Conservation (phyloP, 1,140 invertebrate genomes). For the Heterodera schachtii region DNA sequence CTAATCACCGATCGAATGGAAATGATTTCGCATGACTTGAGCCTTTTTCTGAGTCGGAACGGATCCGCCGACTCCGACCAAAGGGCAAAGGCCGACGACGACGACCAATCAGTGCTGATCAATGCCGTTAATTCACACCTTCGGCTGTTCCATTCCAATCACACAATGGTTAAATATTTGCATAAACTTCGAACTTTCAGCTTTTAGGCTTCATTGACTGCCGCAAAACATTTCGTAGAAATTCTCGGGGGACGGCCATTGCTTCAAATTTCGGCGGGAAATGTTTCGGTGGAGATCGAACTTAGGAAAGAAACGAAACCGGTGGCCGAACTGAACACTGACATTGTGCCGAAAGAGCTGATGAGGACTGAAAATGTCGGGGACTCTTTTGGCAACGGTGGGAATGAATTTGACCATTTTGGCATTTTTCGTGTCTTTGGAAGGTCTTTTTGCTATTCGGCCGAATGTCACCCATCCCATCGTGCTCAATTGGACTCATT, state of each 20-base stretch:
- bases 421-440: background rate
- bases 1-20: slow-evolving; percentile 14
- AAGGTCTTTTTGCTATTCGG: background rate
- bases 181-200: too few relatives aligned
- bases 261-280: slow-evolving; percentile 20
- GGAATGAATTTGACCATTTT: background rate
- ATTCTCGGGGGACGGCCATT: slow-evolving; percentile 26
- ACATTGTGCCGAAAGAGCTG: slow-evolving; percentile 24
- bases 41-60: slow-evolving; percentile 9
- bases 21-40: slow-evolving; percentile 13
- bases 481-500: background rate
- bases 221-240: slow-evolving; percentile 27
- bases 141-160: slow-evolving; percentile 6
- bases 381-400: slow-evolving; percentile 22
- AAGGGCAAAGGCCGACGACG: background rate
- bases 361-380: background rate
- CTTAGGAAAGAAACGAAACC: background rate
- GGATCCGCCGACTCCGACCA: background rate
- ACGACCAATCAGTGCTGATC: slow-evolving; percentile 15
- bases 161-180: slow-evolving; percentile 9
- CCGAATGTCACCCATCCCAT: background rate
- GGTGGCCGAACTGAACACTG: slow-evolving; percentile 17
- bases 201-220: slow-evolving; percentile 11
- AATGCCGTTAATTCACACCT: slow-evolving; percentile 27
- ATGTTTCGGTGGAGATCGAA: slow-evolving; percentile 29